A percentile compares a stretch with the other conserved stretches of the same genome.
These are phyloP conservation scores for Gouania willdenowi DNA, from an alignment of 2,797 vertebrate species.

Conservation along the genomic window DNA sequence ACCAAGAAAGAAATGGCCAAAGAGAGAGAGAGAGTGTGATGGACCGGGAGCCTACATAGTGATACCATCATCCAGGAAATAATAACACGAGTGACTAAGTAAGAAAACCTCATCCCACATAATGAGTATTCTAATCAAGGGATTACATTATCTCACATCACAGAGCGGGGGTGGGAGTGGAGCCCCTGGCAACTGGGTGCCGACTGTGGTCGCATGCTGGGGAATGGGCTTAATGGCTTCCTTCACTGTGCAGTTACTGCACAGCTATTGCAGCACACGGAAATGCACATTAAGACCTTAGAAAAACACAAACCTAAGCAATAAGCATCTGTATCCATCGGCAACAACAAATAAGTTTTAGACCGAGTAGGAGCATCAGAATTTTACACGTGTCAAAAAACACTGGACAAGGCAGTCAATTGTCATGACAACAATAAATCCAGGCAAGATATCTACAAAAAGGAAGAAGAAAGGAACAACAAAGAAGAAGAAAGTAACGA, in stretches of 20 bases:
- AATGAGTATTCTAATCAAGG: constrained; percentile 78
- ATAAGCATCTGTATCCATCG: too few species aligned
- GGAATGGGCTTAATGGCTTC: constrained; percentile 48
- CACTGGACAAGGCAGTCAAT: too few species aligned
- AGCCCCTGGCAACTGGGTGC: constrained; percentile 52
- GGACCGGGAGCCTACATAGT: constrained; percentile 41
- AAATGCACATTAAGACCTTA: constrained; percentile 15
- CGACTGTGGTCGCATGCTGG: constrained; percentile 40
- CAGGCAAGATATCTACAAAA: too few species aligned
- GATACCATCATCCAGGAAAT: constrained; percentile 67
- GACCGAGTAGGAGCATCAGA: too few species aligned
- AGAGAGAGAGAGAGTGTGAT: constrained; percentile 17
- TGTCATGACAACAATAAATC: too few species aligned
- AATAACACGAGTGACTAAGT: constrained; percentile 72
- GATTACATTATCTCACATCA: constrained; percentile 70
- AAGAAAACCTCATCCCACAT: constrained; percentile 73
- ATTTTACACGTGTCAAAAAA: too few species aligned
- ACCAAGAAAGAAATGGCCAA: constrained; percentile 23
- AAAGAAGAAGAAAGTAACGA: too few species aligned
- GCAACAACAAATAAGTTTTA: too few species aligned
- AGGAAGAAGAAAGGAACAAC: too few species aligned
- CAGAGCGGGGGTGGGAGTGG: constrained; percentile 31
- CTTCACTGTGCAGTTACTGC: constrained; percentile 29
- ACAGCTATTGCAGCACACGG: constrained; percentile 35
- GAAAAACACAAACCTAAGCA: constrained; percentile 7